These are phyloP conservation scores for Diachasmimorpha longicaudata DNA, from an alignment of 1,140 invertebrate genomes.

Conservation along the genomic window DNA sequence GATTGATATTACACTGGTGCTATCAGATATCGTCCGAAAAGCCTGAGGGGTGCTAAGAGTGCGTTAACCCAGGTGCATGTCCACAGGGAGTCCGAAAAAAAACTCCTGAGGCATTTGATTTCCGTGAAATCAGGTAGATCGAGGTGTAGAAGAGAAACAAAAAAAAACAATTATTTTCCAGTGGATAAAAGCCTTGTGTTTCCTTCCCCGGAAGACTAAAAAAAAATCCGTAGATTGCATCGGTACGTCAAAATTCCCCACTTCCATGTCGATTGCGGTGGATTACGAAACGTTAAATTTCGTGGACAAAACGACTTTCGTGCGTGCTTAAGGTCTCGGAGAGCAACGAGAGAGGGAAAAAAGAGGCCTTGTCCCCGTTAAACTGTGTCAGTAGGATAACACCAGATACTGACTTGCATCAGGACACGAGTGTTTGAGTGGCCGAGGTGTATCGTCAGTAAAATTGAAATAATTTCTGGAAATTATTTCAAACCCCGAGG, in stretches of 20 bases:
- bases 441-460: neutral
- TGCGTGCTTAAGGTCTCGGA: slow-evolving; percentile 6
- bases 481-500: no score
- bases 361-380: neutral
- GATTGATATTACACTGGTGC: no score
- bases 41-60: neutral
- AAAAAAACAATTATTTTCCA: neutral
- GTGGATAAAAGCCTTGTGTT: neutral
- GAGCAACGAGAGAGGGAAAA: neutral
- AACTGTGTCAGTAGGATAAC: slow-evolving; percentile 55
- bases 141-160: no score
- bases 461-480: neutral
- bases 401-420: slow-evolving; percentile 18
- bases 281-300: slow-evolving; percentile 15
- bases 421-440: neutral
- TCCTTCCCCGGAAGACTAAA: neutral
- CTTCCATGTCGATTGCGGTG: neutral
- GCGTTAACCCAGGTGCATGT: neutral
- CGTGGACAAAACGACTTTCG: slow-evolving; percentile 3
- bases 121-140: no score
- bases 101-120: no score
- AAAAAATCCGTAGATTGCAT: neutral
- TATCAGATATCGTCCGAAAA: no score
- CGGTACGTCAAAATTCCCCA: neutral
- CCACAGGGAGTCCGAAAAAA: neutral